Conservation (phyloP, 2,113 vertebrate species). For the human region GRCh38 chr13:49843501-49844000, state of each 20-base stretch:
- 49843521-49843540: background rate
- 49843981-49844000: background rate
- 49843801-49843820: background rate
- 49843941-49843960: background rate
- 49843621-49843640: background rate
- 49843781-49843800: background rate
- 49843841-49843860: background rate
- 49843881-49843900: background rate
- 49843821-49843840: background rate
- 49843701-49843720: background rate
- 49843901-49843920: background rate
- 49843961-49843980: background rate
- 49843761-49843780: background rate
- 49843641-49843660: background rate
- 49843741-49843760: background rate
- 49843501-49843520: background rate
- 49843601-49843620: background rate
- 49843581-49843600: background rate
- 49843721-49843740: background rate
- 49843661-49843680: background rate
- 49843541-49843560: background rate
- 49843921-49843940: background rate
- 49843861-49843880: background rate
- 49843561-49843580: background rate
- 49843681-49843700: background rate